Conservation (phyloP, 2,797 vertebrate genomes). For the Sarcophilus harrisii region DNA sequence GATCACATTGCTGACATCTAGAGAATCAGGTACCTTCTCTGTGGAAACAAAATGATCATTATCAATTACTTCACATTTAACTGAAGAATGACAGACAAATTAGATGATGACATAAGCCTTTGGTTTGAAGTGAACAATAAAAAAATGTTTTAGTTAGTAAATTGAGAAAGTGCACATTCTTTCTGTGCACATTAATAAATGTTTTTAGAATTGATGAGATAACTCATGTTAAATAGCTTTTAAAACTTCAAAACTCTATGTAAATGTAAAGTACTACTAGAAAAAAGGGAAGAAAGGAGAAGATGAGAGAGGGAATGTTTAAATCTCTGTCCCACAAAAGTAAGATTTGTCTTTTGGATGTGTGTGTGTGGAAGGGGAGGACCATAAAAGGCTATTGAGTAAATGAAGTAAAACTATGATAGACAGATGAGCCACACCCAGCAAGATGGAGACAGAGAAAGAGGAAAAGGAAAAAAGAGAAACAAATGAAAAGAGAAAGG, state of each 20-base stretch:
- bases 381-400: neutral
- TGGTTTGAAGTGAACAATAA: neutral
- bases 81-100: neutral
- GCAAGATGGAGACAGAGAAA: neutral
- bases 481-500: neutral
- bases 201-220: neutral
- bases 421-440: neutral
- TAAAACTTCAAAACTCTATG: neutral
- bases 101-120: neutral
- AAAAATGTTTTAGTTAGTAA: neutral
- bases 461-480: neutral
- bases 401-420: neutral
- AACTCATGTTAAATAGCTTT: neutral
- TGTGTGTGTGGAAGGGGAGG: neutral
- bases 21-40: neutral
- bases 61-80: neutral
- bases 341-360: neutral
- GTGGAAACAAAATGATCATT: neutral
- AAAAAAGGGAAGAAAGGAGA: neutral
- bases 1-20: neutral
- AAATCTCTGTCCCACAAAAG: neutral
- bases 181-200: neutral
- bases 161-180: neutral
- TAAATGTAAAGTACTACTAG: neutral
- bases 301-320: neutral